These are phyloP conservation scores for Plectropomus leopardus DNA, from an alignment of 2,113 vertebrate genomes.

Conservation along the genomic window DNA sequence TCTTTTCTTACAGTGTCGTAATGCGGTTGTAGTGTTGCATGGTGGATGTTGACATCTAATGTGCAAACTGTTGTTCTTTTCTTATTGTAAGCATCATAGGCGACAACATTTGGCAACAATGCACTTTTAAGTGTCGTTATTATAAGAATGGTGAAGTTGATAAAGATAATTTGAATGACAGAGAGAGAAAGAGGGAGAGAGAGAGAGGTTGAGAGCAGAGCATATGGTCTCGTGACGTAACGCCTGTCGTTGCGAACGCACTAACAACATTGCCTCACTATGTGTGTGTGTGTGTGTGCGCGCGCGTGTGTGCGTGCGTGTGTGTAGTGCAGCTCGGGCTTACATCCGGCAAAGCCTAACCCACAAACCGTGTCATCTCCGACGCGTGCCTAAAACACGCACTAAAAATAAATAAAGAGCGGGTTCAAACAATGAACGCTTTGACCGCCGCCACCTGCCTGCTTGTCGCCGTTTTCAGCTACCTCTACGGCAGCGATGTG, in stretches of 20 bases:
- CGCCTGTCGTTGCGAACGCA: constrained; percentile 18
- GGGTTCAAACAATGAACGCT: constrained; percentile 57
- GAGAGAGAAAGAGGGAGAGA: constrained; percentile 12
- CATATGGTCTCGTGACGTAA: constrained; percentile 75
- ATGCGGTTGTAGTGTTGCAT: background rate
- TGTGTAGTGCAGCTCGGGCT: constrained; percentile 8
- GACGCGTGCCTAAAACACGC: background rate
- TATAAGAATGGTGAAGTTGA: background rate
- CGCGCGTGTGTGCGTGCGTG: background rate
- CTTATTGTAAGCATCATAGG: background rate
- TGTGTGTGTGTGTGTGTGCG: background rate
- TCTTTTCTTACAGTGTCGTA: background rate
- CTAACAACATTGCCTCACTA: constrained; percentile 1
- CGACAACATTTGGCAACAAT: background rate
- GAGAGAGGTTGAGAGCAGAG: constrained; percentile 3
- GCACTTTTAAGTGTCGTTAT: background rate
- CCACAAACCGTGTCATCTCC: background rate
- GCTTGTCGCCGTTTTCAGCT: constrained; percentile 75
- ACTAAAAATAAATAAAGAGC: background rate
- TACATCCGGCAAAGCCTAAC: background rate
- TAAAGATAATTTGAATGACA: background rate
- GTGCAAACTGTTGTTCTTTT: background rate
- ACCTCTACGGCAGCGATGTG: constrained; percentile 73
- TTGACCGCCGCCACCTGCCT: constrained; percentile 71
- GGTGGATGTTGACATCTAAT: too few species aligned